These are phyloP conservation scores for Thelaira solivaga DNA, from an alignment of 2,888 invertebrate genomes.

Conservation along the genomic window DNA sequence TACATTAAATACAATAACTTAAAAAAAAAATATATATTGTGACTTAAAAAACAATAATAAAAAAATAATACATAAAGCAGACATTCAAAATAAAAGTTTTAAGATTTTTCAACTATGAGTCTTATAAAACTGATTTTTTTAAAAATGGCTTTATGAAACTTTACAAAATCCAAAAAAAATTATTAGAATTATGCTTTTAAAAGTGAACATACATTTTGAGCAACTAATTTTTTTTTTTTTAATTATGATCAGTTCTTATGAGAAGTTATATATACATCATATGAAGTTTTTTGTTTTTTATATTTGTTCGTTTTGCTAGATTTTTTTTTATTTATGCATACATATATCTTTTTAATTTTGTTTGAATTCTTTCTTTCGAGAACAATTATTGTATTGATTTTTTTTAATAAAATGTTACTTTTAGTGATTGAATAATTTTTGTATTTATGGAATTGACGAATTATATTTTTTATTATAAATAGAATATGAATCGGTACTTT, in stretches of 20 bases:
- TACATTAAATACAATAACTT: conserved; percentile 18
- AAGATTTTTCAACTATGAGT: too few relatives aligned
- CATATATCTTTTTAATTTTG: conserved; percentile 19
- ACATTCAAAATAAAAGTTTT: too few relatives aligned
- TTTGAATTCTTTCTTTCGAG: conserved; percentile 2
- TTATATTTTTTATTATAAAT: conserved; percentile 24
- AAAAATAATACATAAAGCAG: not conserved
- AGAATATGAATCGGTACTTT: conserved; percentile 1
- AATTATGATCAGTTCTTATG: conserved; percentile 44
- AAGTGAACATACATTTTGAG: conserved; percentile 52
- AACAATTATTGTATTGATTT: conserved; percentile 47
- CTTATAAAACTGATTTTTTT: too few relatives aligned
- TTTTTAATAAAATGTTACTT: conserved; percentile 14
- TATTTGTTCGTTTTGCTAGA: conserved; percentile 44
- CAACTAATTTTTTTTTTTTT: conserved; percentile 24
- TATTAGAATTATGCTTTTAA: conserved; percentile 24
- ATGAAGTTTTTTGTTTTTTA: conserved; percentile 22
- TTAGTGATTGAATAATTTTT: conserved; percentile 28
- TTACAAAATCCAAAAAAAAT: conserved; percentile 1
- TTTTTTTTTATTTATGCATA: not conserved
- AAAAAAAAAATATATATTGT: conserved; percentile 1
- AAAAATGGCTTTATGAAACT: not conserved
- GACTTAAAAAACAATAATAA: too few relatives aligned
- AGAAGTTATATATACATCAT: conserved; percentile 47
- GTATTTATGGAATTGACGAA: conserved; percentile 53